Evolutionary conservation across 1,140 invertebrate genomes (phyloP).

Genomic region (Trichonephila inaurata): DNA sequence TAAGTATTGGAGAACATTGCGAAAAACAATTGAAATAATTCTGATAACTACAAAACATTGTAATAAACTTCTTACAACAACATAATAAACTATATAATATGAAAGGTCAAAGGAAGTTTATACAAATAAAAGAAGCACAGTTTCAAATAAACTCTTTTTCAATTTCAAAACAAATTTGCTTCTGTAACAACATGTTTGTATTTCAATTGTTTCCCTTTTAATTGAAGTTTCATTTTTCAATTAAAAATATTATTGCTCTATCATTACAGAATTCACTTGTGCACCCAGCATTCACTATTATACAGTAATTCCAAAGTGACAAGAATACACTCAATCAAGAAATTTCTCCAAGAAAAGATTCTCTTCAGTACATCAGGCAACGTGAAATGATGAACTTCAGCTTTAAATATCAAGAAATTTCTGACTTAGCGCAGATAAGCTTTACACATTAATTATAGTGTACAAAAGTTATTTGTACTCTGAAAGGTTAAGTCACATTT

Average conservation of each 20-base stretch:
- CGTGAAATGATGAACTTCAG: not conserved
- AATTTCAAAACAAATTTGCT: too few relatives aligned
- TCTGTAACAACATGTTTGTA: too few relatives aligned
- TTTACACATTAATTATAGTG: constrained; percentile 42
- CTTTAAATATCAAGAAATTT: constrained; percentile 8
- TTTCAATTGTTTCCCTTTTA: too few relatives aligned
- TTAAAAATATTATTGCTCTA: not conserved
- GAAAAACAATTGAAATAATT: too few relatives aligned
- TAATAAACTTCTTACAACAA: too few relatives aligned
- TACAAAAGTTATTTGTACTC: constrained; percentile 72
- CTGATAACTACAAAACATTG: too few relatives aligned
- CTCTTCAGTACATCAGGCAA: not conserved
- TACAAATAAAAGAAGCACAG: too few relatives aligned
- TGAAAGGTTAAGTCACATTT: constrained; percentile 54
- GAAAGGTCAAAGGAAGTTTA: too few relatives aligned
- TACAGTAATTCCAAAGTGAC: not conserved
- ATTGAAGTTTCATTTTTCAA: not conserved
- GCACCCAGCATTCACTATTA: not conserved
- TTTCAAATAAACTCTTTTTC: too few relatives aligned
- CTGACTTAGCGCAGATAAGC: not conserved
- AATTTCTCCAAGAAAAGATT: not conserved
- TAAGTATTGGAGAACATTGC: too few relatives aligned
- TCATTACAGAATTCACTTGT: not conserved
- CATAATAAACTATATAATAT: too few relatives aligned
- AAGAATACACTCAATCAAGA: not conserved